Evolutionary conservation across 2,113 vertebrate species (phyloP).

Genomic region (Carassius auratus): DNA sequence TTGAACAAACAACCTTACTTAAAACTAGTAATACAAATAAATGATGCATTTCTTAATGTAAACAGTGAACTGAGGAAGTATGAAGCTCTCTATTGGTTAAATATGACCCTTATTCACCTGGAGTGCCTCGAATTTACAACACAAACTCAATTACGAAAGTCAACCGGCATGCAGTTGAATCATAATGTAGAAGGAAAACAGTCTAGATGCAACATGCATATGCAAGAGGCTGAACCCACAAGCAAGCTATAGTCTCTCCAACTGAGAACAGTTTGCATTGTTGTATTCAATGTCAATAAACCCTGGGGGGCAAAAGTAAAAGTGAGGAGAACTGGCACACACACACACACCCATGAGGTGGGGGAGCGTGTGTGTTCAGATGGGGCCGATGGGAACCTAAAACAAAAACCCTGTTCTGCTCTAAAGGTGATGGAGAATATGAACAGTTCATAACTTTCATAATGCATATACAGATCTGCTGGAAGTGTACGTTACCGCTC

Average conservation of each 20-base stretch:
- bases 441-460: slow-evolving; percentile 10
- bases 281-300: slow-evolving; percentile 66
- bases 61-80: too few relatives aligned
- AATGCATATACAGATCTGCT: not conserved
- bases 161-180: not conserved
- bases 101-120: too few relatives aligned
- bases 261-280: slow-evolving; percentile 56
- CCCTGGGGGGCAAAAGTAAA: slow-evolving; percentile 50
- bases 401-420: slow-evolving; percentile 70
- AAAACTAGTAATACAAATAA: too few relatives aligned
- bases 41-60: too few relatives aligned
- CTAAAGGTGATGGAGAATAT: slow-evolving; percentile 43
- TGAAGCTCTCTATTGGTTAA: too few relatives aligned
- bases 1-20: too few relatives aligned
- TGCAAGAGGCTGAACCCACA: not conserved
- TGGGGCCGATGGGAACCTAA: slow-evolving; percentile 27
- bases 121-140: not conserved
- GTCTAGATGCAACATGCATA: not conserved
- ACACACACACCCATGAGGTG: not conserved
- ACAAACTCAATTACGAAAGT: not conserved
- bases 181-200: not conserved
- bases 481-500: not conserved
- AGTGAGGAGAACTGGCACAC: slow-evolving; percentile 18
- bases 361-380: not conserved
- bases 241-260: slow-evolving; percentile 11